Base-by-base conservation (phyloP, 2,888 invertebrate genomes). In the Rhorus exstirpatorius region DNA sequence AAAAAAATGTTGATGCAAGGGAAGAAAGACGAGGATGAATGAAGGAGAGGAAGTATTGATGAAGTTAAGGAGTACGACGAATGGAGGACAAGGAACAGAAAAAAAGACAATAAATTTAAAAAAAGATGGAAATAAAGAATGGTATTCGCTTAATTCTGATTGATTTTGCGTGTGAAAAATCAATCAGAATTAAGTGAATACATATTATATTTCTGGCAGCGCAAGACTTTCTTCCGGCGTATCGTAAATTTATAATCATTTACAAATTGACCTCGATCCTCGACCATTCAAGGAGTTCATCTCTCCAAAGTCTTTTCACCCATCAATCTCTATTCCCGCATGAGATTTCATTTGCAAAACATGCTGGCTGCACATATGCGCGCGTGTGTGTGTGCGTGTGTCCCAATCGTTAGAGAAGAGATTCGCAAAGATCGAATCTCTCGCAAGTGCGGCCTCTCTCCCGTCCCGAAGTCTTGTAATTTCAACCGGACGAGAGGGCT, bases 191-290 rank as follows among this genome's bases (percentile, higher is more conserved):
- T 21, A 31, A 67, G 38, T 60, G 38, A 35, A 60, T 35, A 46
- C n/a, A n/a, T n/a, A n/a, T n/a, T n/a, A 31, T 24, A n/a, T 14
- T 14, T 26, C 21, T 60, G 58, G 17, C 24, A 17, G 41, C 0
- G 24, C 51, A 51, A 31, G 67, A 41, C 77, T 72, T 72, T 77
- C 67, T 26, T 61, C 26, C 19, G n/a, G 44, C 21, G 21, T 35
- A n/a, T 19, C 7, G 24, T 38, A 77, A 81, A 79, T 68, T 51
- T 21, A 77, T 77, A 72, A 81, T 77, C 71, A 77, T 77, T 77
- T 72, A 61, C 51, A 72, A 72, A 81, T 72, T 81, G 81, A 81
- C 77, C 81, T 60, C 81, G 72, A 77, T 81, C 65, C 17, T 72
- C 51, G 31, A 21, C 10, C 35, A 17, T 14, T 21, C 21, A 26